Evolutionary conservation across 1,140 invertebrate species (phyloP).

Genomic region (Teleogryllus occipitalis): DNA sequence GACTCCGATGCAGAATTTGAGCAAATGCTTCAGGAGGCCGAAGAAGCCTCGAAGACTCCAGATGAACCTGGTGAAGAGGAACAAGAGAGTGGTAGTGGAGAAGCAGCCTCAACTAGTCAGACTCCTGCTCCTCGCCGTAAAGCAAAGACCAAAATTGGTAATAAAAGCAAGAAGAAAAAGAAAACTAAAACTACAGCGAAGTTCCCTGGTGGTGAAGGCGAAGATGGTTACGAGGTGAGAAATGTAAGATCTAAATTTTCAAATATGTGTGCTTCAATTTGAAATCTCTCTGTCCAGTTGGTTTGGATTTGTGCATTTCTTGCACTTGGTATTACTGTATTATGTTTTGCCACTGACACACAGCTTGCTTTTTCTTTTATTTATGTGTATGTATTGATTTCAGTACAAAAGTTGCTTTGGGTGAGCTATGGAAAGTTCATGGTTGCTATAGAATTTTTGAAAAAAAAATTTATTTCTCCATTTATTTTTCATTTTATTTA

Average conservation of each 20-base stretch:
- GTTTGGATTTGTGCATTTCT: constrained; percentile 31
- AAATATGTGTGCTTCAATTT: not conserved
- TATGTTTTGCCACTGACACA: no score
- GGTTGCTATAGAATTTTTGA: no score
- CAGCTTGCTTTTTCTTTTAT: constrained; percentile 14
- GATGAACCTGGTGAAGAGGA: constrained; percentile 39
- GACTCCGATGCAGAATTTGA: constrained; percentile 92
- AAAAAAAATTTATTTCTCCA: no score
- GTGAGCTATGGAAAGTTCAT: no score
- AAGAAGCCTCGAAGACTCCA: constrained; percentile 54
- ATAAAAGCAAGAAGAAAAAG: constrained; percentile 86
- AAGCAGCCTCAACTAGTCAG: constrained; percentile 15
- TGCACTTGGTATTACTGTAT: constrained; percentile 28
- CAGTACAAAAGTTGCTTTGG: not conserved
- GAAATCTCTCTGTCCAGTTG: constrained; percentile 25
- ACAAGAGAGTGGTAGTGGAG: constrained; percentile 22
- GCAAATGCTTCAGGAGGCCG: constrained; percentile 85
- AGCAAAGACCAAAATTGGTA: constrained; percentile 87
- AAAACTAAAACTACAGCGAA: constrained; percentile 78
- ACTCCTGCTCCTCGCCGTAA: constrained; percentile 52
- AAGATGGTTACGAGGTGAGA: constrained; percentile 67
- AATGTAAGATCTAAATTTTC: constrained; percentile 8
- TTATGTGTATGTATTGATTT: not conserved
- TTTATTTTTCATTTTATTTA: no score
- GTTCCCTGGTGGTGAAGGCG: constrained; percentile 66